phyloP scores from a whole-genome alignment of 2,113 vertebrate species.

The Oplegnathus fasciatus region DNA sequence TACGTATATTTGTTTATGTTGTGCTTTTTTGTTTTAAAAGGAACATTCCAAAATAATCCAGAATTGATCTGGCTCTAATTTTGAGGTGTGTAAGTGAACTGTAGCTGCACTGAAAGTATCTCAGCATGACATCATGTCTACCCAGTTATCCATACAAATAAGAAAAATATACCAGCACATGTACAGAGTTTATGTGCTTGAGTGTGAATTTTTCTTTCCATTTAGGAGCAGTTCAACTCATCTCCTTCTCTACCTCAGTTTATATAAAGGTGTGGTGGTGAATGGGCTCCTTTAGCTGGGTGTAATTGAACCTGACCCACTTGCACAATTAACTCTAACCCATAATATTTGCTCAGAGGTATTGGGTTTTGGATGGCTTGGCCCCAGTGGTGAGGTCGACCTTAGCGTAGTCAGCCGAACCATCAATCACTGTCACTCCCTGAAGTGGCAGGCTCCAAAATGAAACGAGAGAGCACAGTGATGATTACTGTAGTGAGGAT shows the following conservation, averaged over 20 bases:
- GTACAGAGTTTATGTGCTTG: not conserved
- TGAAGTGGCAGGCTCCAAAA: conserved; percentile 13
- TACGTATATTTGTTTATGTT: not conserved
- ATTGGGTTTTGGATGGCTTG: conserved; percentile 57
- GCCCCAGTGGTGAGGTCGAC: conserved; percentile 61
- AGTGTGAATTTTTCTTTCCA: conserved; percentile 30
- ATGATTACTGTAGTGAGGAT: not conserved
- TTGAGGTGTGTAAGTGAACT: not conserved
- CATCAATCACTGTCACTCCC: conserved; percentile 51
- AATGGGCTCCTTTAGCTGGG: conserved; percentile 69
- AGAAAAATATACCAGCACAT: conserved; percentile 9
- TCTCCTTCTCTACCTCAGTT: conserved; percentile 31
- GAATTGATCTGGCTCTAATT: not conserved
- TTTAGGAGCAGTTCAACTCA: conserved; percentile 14
- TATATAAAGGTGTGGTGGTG: conserved; percentile 56
- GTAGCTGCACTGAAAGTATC: not conserved
- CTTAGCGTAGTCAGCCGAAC: conserved; percentile 47
- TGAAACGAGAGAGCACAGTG: conserved; percentile 41
- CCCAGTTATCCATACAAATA: not conserved
- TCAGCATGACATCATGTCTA: conserved; percentile 24
- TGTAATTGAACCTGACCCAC: conserved; percentile 80
- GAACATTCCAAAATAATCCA: not conserved
- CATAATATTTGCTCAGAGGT: conserved; percentile 82
- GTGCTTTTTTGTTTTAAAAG: not conserved
- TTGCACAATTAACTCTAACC: conserved; percentile 80